phyloP scores from a whole-genome alignment of 2,113 vertebrate species.

The Potamarius usumacintae region DNA sequence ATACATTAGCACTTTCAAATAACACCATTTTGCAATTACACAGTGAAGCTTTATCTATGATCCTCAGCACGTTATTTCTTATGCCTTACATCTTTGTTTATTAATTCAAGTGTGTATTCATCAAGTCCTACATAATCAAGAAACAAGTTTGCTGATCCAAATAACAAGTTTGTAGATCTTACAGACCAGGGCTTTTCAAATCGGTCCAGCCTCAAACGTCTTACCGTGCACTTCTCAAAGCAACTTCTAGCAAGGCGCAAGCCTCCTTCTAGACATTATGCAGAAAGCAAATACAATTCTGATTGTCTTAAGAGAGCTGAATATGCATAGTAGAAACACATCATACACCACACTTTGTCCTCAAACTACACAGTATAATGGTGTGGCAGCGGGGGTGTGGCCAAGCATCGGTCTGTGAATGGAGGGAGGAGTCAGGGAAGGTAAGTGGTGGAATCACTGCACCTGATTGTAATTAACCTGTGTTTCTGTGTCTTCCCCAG shows the following conservation, averaged over 20 bases:
- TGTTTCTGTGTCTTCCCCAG: too few relatives aligned
- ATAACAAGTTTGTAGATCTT: background rate
- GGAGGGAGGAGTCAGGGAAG: too few relatives aligned
- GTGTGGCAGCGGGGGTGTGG: too few relatives aligned
- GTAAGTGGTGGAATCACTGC: too few relatives aligned
- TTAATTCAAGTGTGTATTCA: background rate
- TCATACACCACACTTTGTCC: background rate
- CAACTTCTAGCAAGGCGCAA: background rate
- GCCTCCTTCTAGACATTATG: background rate
- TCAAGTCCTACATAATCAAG: background rate
- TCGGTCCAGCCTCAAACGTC: background rate
- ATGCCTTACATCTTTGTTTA: background rate
- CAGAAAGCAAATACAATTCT: background rate
- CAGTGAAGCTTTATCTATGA: background rate
- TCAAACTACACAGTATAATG: background rate
- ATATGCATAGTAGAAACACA: background rate
- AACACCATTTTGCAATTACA: background rate
- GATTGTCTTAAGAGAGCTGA: background rate
- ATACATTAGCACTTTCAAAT: constrained; percentile 1
- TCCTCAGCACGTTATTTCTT: background rate
- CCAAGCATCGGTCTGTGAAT: too few relatives aligned
- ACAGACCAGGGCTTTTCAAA: background rate
- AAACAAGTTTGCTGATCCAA: background rate
- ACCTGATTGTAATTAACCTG: too few relatives aligned
- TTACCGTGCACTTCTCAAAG: background rate